A percentile compares a stretch with the other conserved stretches of the same genome.
phyloP scores from a whole-genome alignment of 2,888 invertebrate genomes.

The Minunthozetes semirufus region DNA sequence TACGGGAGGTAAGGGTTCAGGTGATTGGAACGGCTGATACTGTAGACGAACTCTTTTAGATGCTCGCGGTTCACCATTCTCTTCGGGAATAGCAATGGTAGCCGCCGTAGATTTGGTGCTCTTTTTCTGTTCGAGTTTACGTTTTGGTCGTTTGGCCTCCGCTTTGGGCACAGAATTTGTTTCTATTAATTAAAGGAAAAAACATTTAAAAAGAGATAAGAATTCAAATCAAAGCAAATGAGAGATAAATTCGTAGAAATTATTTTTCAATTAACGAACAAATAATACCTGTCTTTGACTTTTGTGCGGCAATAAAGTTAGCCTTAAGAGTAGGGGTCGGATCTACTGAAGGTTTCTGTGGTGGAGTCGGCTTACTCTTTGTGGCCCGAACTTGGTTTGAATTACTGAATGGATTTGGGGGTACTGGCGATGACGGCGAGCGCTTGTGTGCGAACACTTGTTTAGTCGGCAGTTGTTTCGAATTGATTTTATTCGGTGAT shows the following conservation, averaged over 20 bases:
- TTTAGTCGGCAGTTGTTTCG: not conserved
- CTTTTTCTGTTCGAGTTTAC: slow-evolving; percentile 1
- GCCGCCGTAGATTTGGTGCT: not conserved
- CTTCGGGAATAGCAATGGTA: not conserved
- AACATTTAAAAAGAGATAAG: not conserved
- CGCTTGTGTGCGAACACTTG: slow-evolving; percentile 2
- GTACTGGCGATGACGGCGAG: slow-evolving; percentile 16
- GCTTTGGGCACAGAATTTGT: slow-evolving; percentile 7
- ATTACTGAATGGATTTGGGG: not conserved
- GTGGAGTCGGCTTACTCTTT: slow-evolving; percentile 9
- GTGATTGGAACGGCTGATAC: slow-evolving; percentile 75
- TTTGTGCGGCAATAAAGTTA: slow-evolving; percentile 21
- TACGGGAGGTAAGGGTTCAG: slow-evolving; percentile 54
- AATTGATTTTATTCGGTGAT: slow-evolving; percentile 11
- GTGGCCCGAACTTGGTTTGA: slow-evolving; percentile 4
- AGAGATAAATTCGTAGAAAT: not conserved
- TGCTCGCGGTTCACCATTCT: slow-evolving; percentile 35
- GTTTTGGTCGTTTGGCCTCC: slow-evolving; percentile 17
- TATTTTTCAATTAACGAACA: not conserved
- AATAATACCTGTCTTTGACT: not conserved
- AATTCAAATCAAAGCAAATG: not conserved
- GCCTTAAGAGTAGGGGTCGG: slow-evolving; percentile 12
- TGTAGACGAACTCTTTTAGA: slow-evolving; percentile 56
- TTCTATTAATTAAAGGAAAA: not conserved
- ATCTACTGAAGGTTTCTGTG: too few species aligned